Evolutionary conservation across 1,140 invertebrate genomes (phyloP), one percentile per base, ranked within the genome.

Genomic region (Oreohelix idahoensis): DNA sequence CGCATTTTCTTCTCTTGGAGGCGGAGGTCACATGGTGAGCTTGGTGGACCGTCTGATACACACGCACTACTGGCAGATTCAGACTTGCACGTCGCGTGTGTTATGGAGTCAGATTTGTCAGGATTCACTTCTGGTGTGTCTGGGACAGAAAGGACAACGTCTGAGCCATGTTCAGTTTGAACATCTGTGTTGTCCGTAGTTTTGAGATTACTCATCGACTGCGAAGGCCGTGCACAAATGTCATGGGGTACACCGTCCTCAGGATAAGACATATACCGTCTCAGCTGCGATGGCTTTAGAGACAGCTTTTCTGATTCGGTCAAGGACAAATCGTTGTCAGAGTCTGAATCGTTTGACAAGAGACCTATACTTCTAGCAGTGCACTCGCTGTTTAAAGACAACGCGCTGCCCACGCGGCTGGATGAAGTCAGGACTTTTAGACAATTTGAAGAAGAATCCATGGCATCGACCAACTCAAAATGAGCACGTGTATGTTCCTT

Each of bases 271-370:
- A 81, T 76, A 26, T 77, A 82, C 32, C 84, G 70, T 45, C 83
- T 26, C 35, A 84, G 71, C 26, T 83, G 79, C 15, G 66, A 26
- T 1, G 49, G 26, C 73, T 77, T 77, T 4, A 36, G 42, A 36
- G 81, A 70, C 20, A 74, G 32, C 36, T 70, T 79, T n/a, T 58
- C 49, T 35, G 85, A 85, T 5, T 85, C 81, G 11, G 84, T 83
- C n/a, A 84, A 77, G 1, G 84, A 85, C 75, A 96, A 92, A 91
- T 97, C 96, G 39, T 96, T 90, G 38, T 96, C 92, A 38, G 96
- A 90, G 4, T 95, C 95, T 23, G 96, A 96, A 29, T 96, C 93
- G 91, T 96, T 95, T 66, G 96, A 92, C 35, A 96, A 91, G 0
- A 95, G 91, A 58, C 95, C 94, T 36, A 96, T 91, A 2, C 93